These are phyloP conservation scores for Archivesica marissinica DNA, from an alignment of 1,140 invertebrate species.

Conservation along the genomic window DNA sequence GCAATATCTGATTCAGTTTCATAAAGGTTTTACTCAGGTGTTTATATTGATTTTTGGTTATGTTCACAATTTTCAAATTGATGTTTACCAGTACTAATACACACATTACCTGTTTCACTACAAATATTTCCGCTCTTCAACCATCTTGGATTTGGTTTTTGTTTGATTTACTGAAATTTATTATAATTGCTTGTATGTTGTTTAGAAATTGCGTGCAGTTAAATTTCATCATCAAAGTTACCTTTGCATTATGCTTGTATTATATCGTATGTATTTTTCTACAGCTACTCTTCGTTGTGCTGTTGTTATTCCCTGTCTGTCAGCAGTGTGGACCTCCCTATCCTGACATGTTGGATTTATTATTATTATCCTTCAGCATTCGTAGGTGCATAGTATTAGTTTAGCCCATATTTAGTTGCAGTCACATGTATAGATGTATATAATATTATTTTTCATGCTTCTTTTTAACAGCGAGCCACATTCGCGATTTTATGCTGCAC, in stretches of 20 bases:
- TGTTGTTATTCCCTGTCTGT: constrained; percentile 27
- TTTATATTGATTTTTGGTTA: no score
- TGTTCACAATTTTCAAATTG: no score
- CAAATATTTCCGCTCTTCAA: no score
- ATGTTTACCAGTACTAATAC: no score
- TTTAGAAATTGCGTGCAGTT: no score
- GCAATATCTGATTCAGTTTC: no score
- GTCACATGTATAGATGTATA: constrained; percentile 26
- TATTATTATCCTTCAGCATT: neutral
- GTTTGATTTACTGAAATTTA: no score
- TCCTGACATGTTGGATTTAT: constrained; percentile 25
- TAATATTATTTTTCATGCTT: constrained; percentile 50
- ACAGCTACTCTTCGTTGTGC: constrained; percentile 36
- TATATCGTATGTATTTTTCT: constrained; percentile 57
- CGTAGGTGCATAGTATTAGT: constrained; percentile 12
- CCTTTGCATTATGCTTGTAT: constrained; percentile 55
- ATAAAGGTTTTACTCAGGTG: no score
- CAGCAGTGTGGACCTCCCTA: constrained; percentile 15
- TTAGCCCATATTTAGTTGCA: constrained; percentile 35
- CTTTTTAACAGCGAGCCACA: constrained; percentile 94
- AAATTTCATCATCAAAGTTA: constrained; percentile 16
- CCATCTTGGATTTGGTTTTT: no score
- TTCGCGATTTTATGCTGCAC: constrained; percentile 99
- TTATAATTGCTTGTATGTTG: no score
- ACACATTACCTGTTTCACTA: no score